Evolutionary conservation across 2,113 vertebrate species (phyloP).

Genomic region (Engraulis encrasicolus): DNA sequence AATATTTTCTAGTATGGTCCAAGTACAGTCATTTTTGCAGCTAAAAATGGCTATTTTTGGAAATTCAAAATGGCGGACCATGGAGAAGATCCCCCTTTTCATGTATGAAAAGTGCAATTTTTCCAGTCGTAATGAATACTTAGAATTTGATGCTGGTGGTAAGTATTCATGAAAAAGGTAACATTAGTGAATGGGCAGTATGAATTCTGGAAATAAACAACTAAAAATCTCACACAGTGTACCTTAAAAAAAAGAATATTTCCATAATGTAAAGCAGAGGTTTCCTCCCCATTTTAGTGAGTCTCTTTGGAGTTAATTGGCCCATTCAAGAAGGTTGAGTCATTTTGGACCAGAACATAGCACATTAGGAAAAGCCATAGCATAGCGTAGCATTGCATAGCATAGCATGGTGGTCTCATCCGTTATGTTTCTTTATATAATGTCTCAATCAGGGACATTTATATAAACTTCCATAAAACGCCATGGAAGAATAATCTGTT

Average conservation of each 20-base stretch:
- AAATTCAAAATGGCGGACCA: no score
- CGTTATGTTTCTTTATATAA: background rate
- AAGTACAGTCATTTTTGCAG: no score
- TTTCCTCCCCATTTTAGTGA: background rate
- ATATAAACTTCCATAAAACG: background rate
- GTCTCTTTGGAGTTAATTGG: background rate
- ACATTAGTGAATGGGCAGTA: no score
- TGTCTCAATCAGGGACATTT: background rate
- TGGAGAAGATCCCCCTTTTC: no score
- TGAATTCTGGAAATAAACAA: background rate
- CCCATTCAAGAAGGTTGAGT: background rate
- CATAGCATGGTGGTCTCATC: background rate
- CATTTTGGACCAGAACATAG: background rate
- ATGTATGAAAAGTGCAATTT: no score
- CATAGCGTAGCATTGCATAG: no score
- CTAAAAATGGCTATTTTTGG: no score
- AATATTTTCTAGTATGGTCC: no score
- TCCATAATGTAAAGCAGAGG: background rate
- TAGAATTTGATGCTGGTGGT: no score
- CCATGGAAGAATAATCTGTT: background rate
- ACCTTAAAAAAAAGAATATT: background rate
- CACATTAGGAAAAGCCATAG: no score
- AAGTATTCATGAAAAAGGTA: no score
- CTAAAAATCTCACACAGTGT: background rate
- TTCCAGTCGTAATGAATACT: no score